Percentiles rank a stretch among this genome's conserved stretches.
phyloP scores from a whole-genome alignment of 2,113 vertebrate genomes.

The Plotosus lineatus region DNA sequence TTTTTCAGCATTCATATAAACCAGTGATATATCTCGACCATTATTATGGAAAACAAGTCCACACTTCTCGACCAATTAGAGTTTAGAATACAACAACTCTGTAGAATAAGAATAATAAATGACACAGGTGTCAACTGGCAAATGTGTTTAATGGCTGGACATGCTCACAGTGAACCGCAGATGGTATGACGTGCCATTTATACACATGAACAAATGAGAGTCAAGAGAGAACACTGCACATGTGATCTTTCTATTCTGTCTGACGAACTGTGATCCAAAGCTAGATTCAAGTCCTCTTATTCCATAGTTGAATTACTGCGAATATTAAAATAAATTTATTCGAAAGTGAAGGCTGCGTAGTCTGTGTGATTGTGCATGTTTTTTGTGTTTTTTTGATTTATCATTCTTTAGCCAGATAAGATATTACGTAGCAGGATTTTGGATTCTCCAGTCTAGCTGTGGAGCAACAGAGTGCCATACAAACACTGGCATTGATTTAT shows the following conservation, averaged over 20 bases:
- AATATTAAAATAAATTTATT: background rate
- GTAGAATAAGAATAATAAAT: background rate
- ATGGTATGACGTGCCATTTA: conserved; percentile 60
- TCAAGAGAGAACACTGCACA: conserved; percentile 56
- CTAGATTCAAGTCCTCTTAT: background rate
- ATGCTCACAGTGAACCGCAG: conserved; percentile 60
- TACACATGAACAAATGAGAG: conserved; percentile 51
- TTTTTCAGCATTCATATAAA: background rate
- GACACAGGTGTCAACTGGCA: conserved; percentile 42
- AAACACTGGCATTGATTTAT: background rate
- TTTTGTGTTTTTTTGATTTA: too few relatives aligned
- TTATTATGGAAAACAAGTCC: background rate
- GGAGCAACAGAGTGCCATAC: conserved; percentile 19
- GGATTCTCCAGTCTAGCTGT: conserved; percentile 9
- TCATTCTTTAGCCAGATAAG: background rate
- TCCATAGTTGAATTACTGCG: background rate
- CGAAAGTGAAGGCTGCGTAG: background rate
- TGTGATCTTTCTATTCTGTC: conserved; percentile 34
- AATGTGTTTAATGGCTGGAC: conserved; percentile 60
- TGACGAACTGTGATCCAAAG: conserved; percentile 1
- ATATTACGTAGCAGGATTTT: background rate
- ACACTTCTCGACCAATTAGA: background rate
- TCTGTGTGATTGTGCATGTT: background rate
- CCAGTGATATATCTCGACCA: background rate
- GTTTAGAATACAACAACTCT: background rate